phyloP scores from a whole-genome alignment of 2,797 vertebrate genomes.

The Liparis tanakae region DNA sequence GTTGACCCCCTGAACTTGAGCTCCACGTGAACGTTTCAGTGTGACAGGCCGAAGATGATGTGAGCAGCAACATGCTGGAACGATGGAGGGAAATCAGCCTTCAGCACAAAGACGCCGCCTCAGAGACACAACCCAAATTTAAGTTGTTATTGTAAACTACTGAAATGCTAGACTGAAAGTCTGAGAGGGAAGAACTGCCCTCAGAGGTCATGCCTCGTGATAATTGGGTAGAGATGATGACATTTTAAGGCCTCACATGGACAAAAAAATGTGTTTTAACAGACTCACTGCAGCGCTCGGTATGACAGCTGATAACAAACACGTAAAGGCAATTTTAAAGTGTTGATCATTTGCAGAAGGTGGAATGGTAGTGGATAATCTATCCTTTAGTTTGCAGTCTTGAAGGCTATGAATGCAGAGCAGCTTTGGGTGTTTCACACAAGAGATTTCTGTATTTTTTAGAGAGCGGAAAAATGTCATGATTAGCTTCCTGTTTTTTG shows the following conservation, averaged over 20 bases:
- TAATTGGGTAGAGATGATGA: background rate
- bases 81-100: too few relatives aligned
- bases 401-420: background rate
- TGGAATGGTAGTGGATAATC: background rate
- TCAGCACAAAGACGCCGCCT: too few relatives aligned
- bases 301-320: background rate
- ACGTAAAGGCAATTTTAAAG: background rate
- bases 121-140: background rate
- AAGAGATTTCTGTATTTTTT: background rate
- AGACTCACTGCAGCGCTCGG: background rate
- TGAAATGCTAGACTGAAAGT: too few relatives aligned
- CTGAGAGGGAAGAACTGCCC: background rate
- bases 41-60: background rate
- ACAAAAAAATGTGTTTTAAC: background rate
- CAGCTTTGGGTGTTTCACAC: background rate
- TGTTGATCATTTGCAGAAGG: background rate
- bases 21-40: background rate
- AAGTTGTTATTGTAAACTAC: too few relatives aligned
- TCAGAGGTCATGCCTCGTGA: background rate
- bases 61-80: too few relatives aligned
- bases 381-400: background rate
- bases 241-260: background rate
- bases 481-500: background rate
- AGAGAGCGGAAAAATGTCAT: background rate
- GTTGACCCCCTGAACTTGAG: background rate